These are phyloP conservation scores for Leptopilina boulardi DNA, from an alignment of 1,140 invertebrate species.

Conservation along the genomic window DNA sequence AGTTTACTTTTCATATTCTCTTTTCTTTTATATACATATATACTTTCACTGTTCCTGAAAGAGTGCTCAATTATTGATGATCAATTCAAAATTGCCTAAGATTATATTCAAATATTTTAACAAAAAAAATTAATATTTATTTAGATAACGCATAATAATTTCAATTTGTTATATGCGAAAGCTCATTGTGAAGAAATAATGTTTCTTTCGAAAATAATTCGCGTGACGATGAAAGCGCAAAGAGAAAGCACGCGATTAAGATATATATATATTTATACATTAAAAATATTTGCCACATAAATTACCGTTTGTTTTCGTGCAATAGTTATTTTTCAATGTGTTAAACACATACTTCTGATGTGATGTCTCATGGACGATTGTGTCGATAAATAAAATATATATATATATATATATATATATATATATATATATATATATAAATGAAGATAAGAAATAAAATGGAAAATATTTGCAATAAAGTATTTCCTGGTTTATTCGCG, in stretches of 20 bases:
- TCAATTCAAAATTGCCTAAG: not conserved
- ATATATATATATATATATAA: too few species aligned
- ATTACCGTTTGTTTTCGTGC: constrained; percentile 1
- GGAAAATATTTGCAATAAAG: constrained; percentile 1
- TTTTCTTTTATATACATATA: too few species aligned
- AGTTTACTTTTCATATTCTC: too few species aligned
- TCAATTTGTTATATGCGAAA: not conserved
- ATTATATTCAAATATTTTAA: not conserved
- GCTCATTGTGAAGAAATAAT: not conserved
- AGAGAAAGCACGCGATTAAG: constrained; percentile 26
- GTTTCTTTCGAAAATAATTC: constrained; percentile 9
- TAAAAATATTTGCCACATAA: constrained; percentile 18
- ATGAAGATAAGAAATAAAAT: not conserved
- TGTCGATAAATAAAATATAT: too few species aligned
- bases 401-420: too few species aligned
- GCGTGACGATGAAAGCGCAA: constrained; percentile 28
- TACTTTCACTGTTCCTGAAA: constrained; percentile 4
- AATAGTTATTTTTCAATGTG: not conserved
- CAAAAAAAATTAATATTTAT: not conserved
- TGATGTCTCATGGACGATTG: not conserved
- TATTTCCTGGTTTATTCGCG: constrained; percentile 11
- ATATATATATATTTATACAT: constrained; percentile 15
- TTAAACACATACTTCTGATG: not conserved
- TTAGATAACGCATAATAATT: not conserved
- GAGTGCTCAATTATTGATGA: not conserved